Evolutionary conservation across 2,113 vertebrate genomes (phyloP).

Genomic region (Trematomus loennbergii): DNA sequence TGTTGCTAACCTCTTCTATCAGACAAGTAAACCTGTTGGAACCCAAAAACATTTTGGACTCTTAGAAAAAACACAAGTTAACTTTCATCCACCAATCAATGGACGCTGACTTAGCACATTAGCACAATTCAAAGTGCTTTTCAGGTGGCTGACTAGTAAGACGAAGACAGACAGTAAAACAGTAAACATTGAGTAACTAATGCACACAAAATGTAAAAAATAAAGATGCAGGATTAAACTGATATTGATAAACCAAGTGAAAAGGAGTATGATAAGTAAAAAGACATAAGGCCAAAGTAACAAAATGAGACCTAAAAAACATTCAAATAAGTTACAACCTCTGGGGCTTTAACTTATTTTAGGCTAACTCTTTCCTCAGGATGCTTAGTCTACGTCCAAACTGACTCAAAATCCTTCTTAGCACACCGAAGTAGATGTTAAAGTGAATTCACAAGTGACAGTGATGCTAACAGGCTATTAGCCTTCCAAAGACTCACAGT

Average conservation of each 20-base stretch:
- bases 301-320: not conserved
- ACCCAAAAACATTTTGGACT: no score
- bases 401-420: not conserved
- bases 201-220: not conserved
- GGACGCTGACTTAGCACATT: not conserved
- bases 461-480: not conserved
- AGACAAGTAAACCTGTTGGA: no score
- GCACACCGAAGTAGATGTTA: not conserved
- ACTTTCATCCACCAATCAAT: no score
- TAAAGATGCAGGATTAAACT: not conserved
- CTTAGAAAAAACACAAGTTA: no score
- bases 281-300: not conserved
- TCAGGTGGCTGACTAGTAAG: not conserved
- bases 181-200: not conserved
- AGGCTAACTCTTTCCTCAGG: not conserved
- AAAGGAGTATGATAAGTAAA: not conserved
- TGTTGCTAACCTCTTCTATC: no score
- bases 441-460: not conserved
- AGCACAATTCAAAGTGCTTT: not conserved
- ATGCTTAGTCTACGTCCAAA: not conserved
- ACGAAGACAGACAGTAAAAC: not conserved
- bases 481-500: constrained; percentile 24
- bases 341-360: not conserved
- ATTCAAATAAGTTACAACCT: no score
- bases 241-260: not conserved